phyloP scores from a whole-genome alignment of 2,113 vertebrate species.

The Chaenocephalus aceratus region DNA sequence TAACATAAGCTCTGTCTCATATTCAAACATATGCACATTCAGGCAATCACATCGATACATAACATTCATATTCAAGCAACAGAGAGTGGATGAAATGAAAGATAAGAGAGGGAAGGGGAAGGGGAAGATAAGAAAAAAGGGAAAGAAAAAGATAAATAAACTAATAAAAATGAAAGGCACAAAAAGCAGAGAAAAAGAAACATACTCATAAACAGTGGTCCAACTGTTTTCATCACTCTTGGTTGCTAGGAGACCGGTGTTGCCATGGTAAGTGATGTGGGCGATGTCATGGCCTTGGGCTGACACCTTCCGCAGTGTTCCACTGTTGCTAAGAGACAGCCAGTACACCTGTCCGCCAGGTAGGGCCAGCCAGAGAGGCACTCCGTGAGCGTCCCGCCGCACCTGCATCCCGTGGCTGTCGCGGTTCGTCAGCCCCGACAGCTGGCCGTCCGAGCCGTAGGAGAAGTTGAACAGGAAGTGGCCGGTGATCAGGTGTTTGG shows the following conservation, averaged over 20 bases:
- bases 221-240: conserved; percentile 98
- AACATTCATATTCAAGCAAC: conserved; percentile 3
- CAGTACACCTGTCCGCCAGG: conserved; percentile 95
- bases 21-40: conserved; percentile 20
- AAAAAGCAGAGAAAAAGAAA: conserved; percentile 28
- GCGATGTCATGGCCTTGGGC: conserved; percentile 95
- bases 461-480: conserved; percentile 96
- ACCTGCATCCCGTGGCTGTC: conserved; percentile 90
- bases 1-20: conserved; percentile 5
- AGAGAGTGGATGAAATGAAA: background rate
- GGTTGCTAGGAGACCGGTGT: conserved; percentile 93
- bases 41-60: background rate
- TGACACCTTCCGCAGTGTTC: conserved; percentile 93
- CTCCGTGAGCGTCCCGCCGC: conserved; percentile 89
- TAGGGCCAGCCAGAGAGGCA: conserved; percentile 94
- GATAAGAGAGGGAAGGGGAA: background rate
- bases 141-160: conserved; percentile 1
- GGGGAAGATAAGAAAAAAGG: background rate
- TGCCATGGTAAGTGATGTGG: conserved; percentile 96
- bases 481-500: conserved; percentile 94
- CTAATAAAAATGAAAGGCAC: conserved; percentile 7
- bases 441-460: conserved; percentile 88
- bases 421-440: conserved; percentile 86
- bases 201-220: conserved; percentile 98
- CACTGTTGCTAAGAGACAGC: conserved; percentile 94